A percentile compares a stretch with the other conserved stretches of the same genome.
Conservation (phyloP, 1,140 invertebrate species). For the Chlorops oryzae region DNA sequence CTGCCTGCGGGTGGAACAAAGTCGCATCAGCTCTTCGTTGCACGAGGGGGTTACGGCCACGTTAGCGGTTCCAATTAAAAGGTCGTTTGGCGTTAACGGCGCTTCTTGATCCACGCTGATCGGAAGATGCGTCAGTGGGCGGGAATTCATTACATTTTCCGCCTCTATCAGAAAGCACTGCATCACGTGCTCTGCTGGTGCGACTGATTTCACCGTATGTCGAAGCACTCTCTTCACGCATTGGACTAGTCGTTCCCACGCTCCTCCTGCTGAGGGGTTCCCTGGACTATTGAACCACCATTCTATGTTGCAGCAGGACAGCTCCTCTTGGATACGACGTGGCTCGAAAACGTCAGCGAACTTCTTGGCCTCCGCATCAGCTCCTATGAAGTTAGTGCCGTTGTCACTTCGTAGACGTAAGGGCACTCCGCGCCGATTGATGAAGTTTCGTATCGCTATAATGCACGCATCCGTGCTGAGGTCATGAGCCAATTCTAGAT, state of each 20-base stretch:
- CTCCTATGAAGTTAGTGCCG: too few species aligned
- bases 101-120: too few species aligned
- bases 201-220: slow-evolving; percentile 13
- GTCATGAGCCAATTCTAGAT: slow-evolving; percentile 3
- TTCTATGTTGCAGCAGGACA: background rate
- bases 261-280: slow-evolving; percentile 13
- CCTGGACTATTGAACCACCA: slow-evolving; percentile 1
- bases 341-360: background rate
- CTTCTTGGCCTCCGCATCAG: background rate
- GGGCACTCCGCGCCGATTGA: too few species aligned
- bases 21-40: too few species aligned
- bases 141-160: too few species aligned
- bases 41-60: background rate
- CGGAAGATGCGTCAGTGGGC: too few species aligned
- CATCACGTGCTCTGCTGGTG: slow-evolving; percentile 21
- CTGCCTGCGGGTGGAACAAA: too few species aligned
- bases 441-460: slow-evolving; percentile 4
- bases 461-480: slow-evolving; percentile 5
- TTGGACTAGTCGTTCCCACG: slow-evolving; percentile 28
- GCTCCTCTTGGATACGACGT: background rate
- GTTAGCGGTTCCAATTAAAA: background rate
- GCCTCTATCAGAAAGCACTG: slow-evolving; percentile 20
- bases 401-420: too few species aligned
- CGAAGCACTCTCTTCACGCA: too few species aligned
- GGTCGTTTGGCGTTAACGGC: slow-evolving; percentile 6